Percentiles rank a stretch among this genome's conserved stretches.
These are phyloP conservation scores for Odontamblyopus lacepedii DNA, from an alignment of 2,797 vertebrate species.

Conservation along the genomic window DNA sequence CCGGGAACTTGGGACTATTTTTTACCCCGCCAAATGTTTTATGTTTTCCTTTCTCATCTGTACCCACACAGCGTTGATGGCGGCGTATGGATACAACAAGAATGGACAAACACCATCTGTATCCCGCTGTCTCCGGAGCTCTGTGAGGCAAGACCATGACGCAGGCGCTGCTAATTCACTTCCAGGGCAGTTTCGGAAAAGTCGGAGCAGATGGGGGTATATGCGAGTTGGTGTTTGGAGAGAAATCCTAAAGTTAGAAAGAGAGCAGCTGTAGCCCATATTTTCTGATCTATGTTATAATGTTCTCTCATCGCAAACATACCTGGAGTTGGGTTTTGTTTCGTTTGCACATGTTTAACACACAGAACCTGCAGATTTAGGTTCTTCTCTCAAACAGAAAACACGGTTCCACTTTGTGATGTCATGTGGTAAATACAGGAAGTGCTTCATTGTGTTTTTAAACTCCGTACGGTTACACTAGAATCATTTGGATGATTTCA, in stretches of 20 bases:
- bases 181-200: conserved; percentile 18
- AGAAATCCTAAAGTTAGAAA: conserved; percentile 12
- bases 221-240: conserved; percentile 22
- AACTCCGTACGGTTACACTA: too few species aligned
- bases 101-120: conserved; percentile 31
- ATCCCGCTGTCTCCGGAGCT: conserved; percentile 16
- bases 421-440: too few species aligned
- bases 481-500: too few species aligned
- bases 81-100: conserved; percentile 7
- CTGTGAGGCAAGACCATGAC: conserved; percentile 19
- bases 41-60: conserved; percentile 5
- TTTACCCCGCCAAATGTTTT: conserved; percentile 2
- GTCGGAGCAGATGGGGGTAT: conserved; percentile 22
- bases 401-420: too few species aligned
- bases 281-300: too few species aligned
- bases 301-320: too few species aligned
- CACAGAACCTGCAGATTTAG: too few species aligned
- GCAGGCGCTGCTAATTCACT: conserved; percentile 21
- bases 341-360: too few species aligned
- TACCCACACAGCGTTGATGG: conserved; percentile 13
- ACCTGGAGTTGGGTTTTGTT: too few species aligned
- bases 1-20: conserved; percentile 5
- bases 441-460: too few species aligned
- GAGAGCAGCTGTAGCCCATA: not conserved
- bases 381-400: too few species aligned